phyloP scores from a whole-genome alignment of 2,113 vertebrate genomes.

The Canis aureus region DNA sequence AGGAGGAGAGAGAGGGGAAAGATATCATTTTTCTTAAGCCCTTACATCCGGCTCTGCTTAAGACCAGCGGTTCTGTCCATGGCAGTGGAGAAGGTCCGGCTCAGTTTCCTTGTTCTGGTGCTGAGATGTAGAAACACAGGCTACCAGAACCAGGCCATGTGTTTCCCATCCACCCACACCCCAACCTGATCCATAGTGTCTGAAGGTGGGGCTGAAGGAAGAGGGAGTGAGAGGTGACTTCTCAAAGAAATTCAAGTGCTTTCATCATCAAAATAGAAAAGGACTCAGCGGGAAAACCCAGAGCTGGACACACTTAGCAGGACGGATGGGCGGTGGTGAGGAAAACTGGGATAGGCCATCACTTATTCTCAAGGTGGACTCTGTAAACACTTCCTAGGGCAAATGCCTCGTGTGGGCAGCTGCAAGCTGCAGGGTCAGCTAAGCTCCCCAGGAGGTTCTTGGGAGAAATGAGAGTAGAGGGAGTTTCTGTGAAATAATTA shows the following conservation, averaged over 20 bases:
- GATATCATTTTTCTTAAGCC: background rate
- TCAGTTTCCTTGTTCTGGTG: background rate
- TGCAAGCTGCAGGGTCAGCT: background rate
- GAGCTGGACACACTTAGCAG: background rate
- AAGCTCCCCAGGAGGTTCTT: background rate
- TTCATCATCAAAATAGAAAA: background rate
- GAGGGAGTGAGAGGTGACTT: background rate
- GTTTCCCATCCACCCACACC: background rate
- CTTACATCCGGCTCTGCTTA: background rate
- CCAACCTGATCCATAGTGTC: background rate
- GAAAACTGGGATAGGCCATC: background rate
- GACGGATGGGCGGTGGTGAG: background rate
- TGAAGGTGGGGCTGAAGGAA: background rate
- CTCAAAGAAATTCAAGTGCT: background rate
- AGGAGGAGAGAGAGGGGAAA: background rate
- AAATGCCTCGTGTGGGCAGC: background rate
- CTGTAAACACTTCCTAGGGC: background rate
- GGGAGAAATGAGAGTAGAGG: background rate
- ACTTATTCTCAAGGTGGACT: background rate
- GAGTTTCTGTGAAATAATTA: background rate
- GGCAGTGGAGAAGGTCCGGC: background rate
- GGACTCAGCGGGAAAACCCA: background rate
- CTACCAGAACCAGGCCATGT: background rate
- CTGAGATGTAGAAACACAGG: background rate
- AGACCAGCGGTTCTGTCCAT: background rate